Conservation (phyloP, 2,797 vertebrate genomes). For the Liparis tanakae region DNA sequence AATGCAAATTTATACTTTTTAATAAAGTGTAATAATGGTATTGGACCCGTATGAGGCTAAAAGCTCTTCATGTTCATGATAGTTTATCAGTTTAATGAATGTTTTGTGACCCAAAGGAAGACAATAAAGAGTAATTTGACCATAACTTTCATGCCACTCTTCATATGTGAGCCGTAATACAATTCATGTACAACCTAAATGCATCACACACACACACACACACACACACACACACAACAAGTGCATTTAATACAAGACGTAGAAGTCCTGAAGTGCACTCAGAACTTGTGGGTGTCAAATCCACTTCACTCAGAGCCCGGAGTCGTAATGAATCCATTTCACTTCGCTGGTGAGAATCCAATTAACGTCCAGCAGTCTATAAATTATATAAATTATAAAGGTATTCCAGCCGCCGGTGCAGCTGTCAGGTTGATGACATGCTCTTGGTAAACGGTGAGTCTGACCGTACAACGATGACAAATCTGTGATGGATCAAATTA, state of each 20-base stretch:
- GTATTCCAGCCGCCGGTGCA: constrained; percentile 29
- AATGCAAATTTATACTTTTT: too few relatives aligned
- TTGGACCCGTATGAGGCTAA: too few relatives aligned
- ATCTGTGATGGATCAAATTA: background rate
- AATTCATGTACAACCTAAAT: background rate
- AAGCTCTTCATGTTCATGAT: too few relatives aligned
- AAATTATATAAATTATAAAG: constrained; percentile 36
- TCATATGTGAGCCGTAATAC: too few relatives aligned
- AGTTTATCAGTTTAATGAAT: too few relatives aligned
- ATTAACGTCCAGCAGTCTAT: constrained; percentile 37
- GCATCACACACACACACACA: background rate
- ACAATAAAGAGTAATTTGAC: too few relatives aligned
- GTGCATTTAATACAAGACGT: background rate
- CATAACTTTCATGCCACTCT: too few relatives aligned
- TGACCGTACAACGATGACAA: background rate
- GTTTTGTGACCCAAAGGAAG: too few relatives aligned
- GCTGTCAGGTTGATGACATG: constrained; percentile 40
- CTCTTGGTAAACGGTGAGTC: constrained; percentile 1
- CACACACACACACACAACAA: background rate
- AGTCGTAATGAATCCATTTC: constrained; percentile 15
- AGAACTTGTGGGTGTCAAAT: constrained; percentile 13
- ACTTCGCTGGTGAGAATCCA: constrained; percentile 31
- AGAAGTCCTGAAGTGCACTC: background rate
- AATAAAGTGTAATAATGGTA: too few relatives aligned
- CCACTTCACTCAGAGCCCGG: constrained; percentile 9